Percentiles rank a stretch among this genome's conserved stretches.
These are phyloP conservation scores for Poecilia picta DNA, from an alignment of 2,797 vertebrate genomes.

Conservation along the genomic window DNA sequence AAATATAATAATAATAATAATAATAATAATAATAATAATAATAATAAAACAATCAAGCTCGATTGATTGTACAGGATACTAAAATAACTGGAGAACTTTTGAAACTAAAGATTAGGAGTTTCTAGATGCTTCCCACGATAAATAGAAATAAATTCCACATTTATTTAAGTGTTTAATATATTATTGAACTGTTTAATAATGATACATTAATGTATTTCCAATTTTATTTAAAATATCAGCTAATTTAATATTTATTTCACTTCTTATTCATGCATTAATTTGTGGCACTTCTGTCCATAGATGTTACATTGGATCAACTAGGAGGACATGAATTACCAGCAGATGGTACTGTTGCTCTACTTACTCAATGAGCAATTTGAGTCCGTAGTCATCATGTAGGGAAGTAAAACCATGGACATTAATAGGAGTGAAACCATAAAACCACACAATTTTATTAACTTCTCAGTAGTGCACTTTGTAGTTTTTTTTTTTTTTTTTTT, in stretches of 20 bases:
- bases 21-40: too few species aligned
- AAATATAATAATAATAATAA: too few species aligned
- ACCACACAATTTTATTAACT: background rate
- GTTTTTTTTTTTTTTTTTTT: background rate
- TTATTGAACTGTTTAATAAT: background rate
- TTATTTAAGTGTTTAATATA: background rate
- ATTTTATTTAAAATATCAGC: background rate
- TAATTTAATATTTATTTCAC: background rate
- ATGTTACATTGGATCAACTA: background rate
- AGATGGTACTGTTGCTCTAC: conserved; percentile 25
- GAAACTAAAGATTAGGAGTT: background rate
- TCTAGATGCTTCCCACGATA: background rate
- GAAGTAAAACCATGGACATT: background rate
- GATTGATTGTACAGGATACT: background rate
- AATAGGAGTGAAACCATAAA: background rate
- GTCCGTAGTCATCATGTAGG: background rate
- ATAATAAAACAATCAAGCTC: too few species aligned
- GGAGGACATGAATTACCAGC: conserved; percentile 18
- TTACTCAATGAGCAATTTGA: background rate
- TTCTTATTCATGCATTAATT: background rate
- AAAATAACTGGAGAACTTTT: background rate
- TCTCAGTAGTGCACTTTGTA: background rate
- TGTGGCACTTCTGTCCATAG: background rate
- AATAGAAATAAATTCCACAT: background rate
- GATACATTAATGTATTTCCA: background rate